Evolutionary conservation across 2,113 vertebrate species (phyloP).

Genomic region (Gymnocephalus cernua): DNA sequence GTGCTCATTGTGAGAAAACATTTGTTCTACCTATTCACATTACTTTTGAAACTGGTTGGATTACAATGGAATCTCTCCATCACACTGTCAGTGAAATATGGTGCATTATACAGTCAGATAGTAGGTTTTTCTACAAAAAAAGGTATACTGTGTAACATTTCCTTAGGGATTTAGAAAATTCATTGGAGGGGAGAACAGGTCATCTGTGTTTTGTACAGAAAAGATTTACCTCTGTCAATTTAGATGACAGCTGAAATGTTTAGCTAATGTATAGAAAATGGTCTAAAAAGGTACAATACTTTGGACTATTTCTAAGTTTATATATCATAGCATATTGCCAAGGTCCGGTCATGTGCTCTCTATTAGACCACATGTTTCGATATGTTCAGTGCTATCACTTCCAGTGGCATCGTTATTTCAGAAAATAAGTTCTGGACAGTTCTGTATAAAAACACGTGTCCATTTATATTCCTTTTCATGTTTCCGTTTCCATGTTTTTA

Average conservation of each 20-base stretch:
- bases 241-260: constrained; percentile 46
- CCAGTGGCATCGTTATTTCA: too few species aligned
- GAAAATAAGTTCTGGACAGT: neutral
- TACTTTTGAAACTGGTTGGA: neutral
- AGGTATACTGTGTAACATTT: neutral
- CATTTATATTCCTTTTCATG: neutral
- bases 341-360: neutral
- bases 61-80: constrained; percentile 12
- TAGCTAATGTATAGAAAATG: constrained; percentile 7
- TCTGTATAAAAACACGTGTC: neutral
- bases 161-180: neutral
- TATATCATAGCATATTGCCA: neutral
- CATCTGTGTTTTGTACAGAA: neutral
- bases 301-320: neutral
- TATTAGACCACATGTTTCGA: neutral
- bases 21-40: neutral
- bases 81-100: neutral
- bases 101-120: neutral
- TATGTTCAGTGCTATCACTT: neutral
- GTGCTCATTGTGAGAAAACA: constrained; percentile 5
- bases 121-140: neutral
- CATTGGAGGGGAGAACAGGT: too few species aligned
- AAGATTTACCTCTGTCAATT: neutral
- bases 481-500: neutral
- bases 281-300: neutral